Percentiles rank a stretch among this genome's conserved stretches.
Evolutionary conservation across 2,888 invertebrate species (phyloP).

Genomic region (Drosophila neonasuta): DNA sequence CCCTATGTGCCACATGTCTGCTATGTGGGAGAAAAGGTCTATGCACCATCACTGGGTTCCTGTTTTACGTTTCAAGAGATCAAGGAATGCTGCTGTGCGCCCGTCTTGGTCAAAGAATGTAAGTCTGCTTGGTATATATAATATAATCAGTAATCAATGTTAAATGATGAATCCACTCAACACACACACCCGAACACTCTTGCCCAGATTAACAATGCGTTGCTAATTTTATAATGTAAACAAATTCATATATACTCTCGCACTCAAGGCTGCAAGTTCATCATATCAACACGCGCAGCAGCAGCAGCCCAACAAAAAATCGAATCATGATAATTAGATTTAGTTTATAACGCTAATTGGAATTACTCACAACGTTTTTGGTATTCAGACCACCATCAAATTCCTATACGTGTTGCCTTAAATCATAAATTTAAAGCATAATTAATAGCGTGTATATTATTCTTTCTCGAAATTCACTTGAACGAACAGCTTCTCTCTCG

Average conservation of each 20-base stretch:
- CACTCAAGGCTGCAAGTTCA: slow-evolving; percentile 34
- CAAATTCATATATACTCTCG: slow-evolving; percentile 22
- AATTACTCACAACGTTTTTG: slow-evolving; percentile 46
- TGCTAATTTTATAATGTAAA: slow-evolving; percentile 72
- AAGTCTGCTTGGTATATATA: slow-evolving; percentile 55
- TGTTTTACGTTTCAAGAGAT: slow-evolving; percentile 80
- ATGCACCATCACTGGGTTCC: slow-evolving; percentile 79
- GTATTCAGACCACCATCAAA: slow-evolving; percentile 20
- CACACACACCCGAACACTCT: slow-evolving; percentile 36
- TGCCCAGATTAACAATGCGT: slow-evolving; percentile 65
- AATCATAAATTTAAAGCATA: slow-evolving; percentile 57
- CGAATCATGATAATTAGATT: slow-evolving; percentile 72
- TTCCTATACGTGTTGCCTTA: slow-evolving; percentile 34
- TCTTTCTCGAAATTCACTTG: slow-evolving; percentile 26
- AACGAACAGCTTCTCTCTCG: slow-evolving; percentile 21
- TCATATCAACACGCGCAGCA: slow-evolving; percentile 14
- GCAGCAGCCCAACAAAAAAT: slow-evolving; percentile 35
- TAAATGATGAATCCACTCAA: slow-evolving; percentile 36
- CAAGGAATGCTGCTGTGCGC: slow-evolving; percentile 81
- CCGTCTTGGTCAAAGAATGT: slow-evolving; percentile 80
- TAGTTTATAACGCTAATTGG: slow-evolving; percentile 73
- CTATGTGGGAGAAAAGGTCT: slow-evolving; percentile 80
- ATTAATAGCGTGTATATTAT: slow-evolving; percentile 62
- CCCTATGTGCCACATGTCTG: slow-evolving; percentile 82
- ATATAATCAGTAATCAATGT: slow-evolving; percentile 29